Percentiles rank a stretch among this genome's conserved stretches.
Evolutionary conservation across 2,113 vertebrate species (phyloP).

Genomic region (Callochromis pleurospilus): DNA sequence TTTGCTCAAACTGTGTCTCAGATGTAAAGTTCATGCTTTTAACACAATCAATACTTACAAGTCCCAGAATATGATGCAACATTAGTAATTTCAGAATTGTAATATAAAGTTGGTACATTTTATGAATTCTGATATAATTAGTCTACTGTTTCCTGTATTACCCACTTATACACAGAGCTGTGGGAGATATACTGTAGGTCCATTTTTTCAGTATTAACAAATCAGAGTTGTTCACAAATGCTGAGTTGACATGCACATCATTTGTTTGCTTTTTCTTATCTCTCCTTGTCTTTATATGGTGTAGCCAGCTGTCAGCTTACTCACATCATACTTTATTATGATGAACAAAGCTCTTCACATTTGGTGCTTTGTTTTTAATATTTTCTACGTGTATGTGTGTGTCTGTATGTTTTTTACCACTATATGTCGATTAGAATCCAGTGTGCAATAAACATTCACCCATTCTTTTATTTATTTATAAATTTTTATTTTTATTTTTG

Average conservation of each 20-base stretch:
- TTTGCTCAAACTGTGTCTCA: neutral
- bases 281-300: neutral
- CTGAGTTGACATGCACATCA: neutral
- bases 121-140: neutral
- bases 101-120: neutral
- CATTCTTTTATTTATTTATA: neutral
- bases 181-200: neutral
- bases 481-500: neutral
- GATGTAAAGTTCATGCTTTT: neutral
- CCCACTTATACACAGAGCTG: neutral
- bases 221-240: neutral
- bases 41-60: neutral
- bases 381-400: neutral
- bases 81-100: neutral
- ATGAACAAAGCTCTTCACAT: neutral
- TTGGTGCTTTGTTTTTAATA: neutral
- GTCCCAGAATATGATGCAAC: neutral
- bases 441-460: neutral
- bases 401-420: neutral
- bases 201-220: neutral
- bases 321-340: neutral
- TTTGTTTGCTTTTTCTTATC: neutral
- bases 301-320: neutral
- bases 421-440: neutral
- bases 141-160: neutral